phyloP scores from a whole-genome alignment of 1,140 invertebrate species.

The Cydia strobilella region DNA sequence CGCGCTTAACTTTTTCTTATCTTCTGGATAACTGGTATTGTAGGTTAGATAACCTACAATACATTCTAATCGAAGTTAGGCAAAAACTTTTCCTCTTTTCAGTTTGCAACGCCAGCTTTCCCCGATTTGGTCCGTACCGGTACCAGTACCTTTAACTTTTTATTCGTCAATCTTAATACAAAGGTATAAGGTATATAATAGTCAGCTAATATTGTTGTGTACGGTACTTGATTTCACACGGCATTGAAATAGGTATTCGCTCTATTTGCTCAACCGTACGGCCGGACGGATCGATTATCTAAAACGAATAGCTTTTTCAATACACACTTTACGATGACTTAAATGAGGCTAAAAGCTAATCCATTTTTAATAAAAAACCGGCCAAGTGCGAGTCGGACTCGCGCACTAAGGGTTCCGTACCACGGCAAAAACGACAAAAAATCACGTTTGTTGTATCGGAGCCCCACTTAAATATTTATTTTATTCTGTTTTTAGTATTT shows the following conservation, averaged over 20 bases:
- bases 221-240: not conserved
- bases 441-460: too few relatives aligned
- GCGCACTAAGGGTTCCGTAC: too few relatives aligned
- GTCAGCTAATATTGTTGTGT: not conserved
- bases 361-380: too few relatives aligned
- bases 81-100: not conserved
- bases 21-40: too few relatives aligned
- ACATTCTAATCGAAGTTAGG: not conserved
- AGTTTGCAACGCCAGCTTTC: not conserved
- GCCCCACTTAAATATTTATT: too few relatives aligned
- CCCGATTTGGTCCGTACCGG: not conserved
- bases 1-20: too few relatives aligned
- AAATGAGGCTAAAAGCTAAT: not conserved
- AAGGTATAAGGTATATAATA: not conserved
- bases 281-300: conserved; percentile 8
- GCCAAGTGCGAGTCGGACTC: too few relatives aligned
- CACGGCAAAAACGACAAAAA: too few relatives aligned
- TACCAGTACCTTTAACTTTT: not conserved
- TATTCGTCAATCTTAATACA: not conserved
- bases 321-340: conserved; percentile 1
- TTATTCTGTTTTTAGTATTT: too few relatives aligned
- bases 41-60: too few relatives aligned
- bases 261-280: conserved; percentile 11
- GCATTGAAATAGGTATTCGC: not conserved
- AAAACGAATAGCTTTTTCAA: conserved; percentile 9